Conservation (phyloP, 2,113 vertebrate genomes). For the Gallinago paraguaiae region DNA sequence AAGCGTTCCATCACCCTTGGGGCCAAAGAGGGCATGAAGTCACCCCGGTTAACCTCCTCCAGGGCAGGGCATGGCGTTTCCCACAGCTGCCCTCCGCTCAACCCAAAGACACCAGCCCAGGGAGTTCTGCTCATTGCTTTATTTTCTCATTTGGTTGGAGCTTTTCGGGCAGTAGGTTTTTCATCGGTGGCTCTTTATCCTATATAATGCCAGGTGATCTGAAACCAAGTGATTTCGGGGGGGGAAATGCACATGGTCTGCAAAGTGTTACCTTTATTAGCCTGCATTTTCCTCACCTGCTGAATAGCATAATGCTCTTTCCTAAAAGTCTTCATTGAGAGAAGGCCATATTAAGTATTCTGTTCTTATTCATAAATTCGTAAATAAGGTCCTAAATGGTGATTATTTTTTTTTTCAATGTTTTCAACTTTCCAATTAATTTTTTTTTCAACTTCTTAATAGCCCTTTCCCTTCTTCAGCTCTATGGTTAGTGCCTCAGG, state of each 20-base stretch:
- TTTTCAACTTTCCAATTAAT: background rate
- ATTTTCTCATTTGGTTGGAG: background rate
- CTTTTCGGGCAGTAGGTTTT: background rate
- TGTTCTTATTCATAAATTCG: background rate
- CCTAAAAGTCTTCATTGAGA: background rate
- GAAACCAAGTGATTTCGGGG: background rate
- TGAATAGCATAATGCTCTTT: background rate
- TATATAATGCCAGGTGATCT: too few species aligned
- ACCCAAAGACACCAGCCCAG: too few species aligned
- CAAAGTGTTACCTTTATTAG: background rate
- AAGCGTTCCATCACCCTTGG: accelerated
- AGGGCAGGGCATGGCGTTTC: background rate
- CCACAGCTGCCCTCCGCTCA: background rate
- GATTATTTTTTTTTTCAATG: accelerated
- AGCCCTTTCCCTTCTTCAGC: background rate
- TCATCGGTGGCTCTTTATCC: background rate
- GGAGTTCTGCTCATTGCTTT: background rate
- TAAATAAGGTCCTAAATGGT: background rate
- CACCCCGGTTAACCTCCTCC: background rate
- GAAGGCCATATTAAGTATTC: background rate
- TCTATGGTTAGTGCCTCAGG: background rate
- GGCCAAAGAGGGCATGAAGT: accelerated
- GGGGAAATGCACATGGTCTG: background rate
- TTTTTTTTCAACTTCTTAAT: background rate
- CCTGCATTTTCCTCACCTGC: background rate